These are phyloP conservation scores for Tricholauxania praeusta DNA, from an alignment of 2,888 invertebrate genomes.

Conservation along the genomic window DNA sequence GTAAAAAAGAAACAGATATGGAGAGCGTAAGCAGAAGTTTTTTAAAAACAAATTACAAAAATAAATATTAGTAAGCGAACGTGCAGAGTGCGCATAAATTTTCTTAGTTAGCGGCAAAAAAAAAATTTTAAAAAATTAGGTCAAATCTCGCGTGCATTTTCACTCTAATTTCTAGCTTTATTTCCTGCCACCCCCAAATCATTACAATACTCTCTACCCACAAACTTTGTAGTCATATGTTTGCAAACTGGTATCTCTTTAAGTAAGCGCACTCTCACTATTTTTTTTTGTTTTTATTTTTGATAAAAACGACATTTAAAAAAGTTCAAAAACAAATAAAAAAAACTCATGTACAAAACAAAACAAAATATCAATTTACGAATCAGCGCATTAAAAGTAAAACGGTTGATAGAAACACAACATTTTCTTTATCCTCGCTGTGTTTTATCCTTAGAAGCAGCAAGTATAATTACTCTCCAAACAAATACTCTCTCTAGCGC, in stretches of 20 bases:
- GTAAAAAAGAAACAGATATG: background rate
- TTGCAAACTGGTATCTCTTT: background rate
- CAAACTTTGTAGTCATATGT: no score
- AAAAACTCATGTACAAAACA: constrained; percentile 13
- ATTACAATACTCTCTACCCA: background rate
- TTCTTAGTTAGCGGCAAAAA: background rate
- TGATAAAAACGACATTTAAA: background rate
- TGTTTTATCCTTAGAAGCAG: background rate
- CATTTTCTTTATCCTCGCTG: background rate
- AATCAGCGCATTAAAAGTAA: constrained; percentile 24
- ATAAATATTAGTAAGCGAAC: constrained; percentile 1
- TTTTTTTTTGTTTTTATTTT: background rate
- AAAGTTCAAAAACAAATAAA: background rate
- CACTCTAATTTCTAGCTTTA: constrained; percentile 12
- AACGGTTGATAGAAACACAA: constrained; percentile 31
- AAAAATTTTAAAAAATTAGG: background rate
- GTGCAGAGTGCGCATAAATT: background rate
- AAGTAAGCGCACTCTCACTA: background rate
- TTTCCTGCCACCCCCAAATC: background rate
- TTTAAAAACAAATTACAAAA: background rate
- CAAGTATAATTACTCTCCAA: no score
- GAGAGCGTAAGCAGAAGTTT: background rate
- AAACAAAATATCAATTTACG: constrained; percentile 28
- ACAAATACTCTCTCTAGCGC: no score
- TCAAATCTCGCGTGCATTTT: constrained; percentile 11